Evolutionary conservation across 2,797 vertebrate genomes (phyloP).

Genomic region (Siniperca obscura): DNA sequence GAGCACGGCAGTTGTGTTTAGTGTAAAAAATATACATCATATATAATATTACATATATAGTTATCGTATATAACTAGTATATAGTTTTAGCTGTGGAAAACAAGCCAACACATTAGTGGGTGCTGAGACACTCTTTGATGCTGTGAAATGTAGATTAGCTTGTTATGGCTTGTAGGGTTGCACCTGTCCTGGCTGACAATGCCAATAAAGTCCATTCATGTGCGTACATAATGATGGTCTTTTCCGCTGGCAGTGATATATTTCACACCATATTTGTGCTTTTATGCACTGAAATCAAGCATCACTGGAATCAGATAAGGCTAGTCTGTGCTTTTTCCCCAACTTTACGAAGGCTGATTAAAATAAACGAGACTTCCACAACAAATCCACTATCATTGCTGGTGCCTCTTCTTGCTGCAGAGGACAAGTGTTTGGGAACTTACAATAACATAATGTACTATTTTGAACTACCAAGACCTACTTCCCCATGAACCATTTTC

Average conservation of each 20-base stretch:
- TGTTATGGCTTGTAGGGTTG: conserved; percentile 11
- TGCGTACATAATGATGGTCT: conserved; percentile 1
- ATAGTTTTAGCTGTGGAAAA: neutral
- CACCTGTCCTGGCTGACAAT: conserved; percentile 11
- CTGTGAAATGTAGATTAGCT: conserved; percentile 33
- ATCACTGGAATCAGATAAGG: neutral
- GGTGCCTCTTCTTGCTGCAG: neutral
- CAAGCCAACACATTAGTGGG: neutral
- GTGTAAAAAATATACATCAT: neutral
- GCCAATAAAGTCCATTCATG: conserved; percentile 27
- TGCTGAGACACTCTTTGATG: neutral
- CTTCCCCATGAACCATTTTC: neutral
- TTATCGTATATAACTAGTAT: no score
- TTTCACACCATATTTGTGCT: conserved; percentile 5
- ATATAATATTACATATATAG: neutral
- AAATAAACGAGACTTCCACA: neutral
- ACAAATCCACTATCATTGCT: neutral
- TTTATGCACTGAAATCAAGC: neutral
- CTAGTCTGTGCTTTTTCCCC: accelerated
- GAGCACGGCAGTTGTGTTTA: no score
- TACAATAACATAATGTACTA: neutral
- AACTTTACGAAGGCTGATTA: neutral
- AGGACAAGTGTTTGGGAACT: neutral
- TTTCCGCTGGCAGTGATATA: neutral
- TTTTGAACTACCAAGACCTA: neutral